Conservation (phyloP, 1,140 invertebrate species). For the Drosophila kurseongensis region DNA sequence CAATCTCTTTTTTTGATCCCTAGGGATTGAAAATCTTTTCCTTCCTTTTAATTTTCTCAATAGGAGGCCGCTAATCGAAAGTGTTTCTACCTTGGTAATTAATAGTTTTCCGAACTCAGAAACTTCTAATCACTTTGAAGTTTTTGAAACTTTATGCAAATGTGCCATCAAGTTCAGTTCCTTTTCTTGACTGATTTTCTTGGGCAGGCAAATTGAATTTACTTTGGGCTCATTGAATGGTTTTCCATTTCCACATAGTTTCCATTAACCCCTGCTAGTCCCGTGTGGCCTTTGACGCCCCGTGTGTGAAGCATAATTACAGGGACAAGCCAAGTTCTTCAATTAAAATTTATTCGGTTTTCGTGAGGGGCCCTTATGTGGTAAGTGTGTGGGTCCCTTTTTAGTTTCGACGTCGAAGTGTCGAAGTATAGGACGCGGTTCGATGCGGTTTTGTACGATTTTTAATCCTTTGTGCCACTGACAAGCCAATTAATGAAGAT, state of each 20-base stretch:
- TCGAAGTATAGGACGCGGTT: constrained; percentile 12
- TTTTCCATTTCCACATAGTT: constrained; percentile 13
- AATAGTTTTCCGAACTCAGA: constrained; percentile 58
- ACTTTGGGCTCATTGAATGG: constrained; percentile 33
- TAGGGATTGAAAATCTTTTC: not conserved
- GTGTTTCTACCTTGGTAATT: constrained; percentile 54
- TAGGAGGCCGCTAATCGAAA: constrained; percentile 32
- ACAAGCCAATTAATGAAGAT: constrained; percentile 56
- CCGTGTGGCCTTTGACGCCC: constrained; percentile 49
- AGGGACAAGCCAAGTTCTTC: constrained; percentile 42
- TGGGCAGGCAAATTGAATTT: constrained; percentile 65
- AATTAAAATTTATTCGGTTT: constrained; percentile 66
- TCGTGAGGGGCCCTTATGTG: not conserved
- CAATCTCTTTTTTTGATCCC: constrained; percentile 2
- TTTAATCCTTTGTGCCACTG: constrained; percentile 59
- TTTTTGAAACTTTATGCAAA: constrained; percentile 71
- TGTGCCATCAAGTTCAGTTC: constrained; percentile 41
- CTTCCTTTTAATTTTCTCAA: constrained; percentile 7
- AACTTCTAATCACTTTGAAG: constrained; percentile 72
- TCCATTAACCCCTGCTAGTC: constrained; percentile 17
- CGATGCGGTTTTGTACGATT: constrained; percentile 40
- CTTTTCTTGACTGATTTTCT: constrained; percentile 56
- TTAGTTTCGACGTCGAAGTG: constrained; percentile 40
- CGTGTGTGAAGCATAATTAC: constrained; percentile 73
- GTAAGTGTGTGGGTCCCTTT: constrained; percentile 26